phyloP scores from a whole-genome alignment of 2,888 invertebrate genomes.

The Amblyjoppa fuscipennis region DNA sequence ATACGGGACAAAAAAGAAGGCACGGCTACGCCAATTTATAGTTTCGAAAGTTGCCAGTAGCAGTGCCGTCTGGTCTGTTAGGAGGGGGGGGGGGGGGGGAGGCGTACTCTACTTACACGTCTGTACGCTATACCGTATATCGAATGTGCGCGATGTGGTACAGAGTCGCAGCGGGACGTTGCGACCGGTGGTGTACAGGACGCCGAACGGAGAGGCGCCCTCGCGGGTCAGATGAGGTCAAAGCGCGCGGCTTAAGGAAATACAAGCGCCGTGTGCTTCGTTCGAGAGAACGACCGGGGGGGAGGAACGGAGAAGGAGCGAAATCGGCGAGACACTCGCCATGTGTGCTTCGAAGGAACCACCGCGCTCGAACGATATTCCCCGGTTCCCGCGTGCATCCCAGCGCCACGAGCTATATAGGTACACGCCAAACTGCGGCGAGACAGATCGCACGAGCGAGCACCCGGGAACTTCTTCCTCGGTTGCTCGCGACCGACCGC shows the following conservation, averaged over 20 bases:
- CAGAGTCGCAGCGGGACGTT: constrained; percentile 50
- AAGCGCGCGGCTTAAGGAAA: constrained; percentile 72
- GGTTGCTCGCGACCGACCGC: constrained; percentile 7
- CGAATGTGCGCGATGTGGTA: constrained; percentile 41
- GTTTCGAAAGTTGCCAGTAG: background rate
- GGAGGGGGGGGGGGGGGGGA: background rate
- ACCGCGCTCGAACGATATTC: constrained; percentile 44
- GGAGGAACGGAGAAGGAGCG: constrained; percentile 39
- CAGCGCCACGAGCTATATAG: constrained; percentile 36
- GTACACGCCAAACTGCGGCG: constrained; percentile 20
- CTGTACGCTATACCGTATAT: constrained; percentile 18
- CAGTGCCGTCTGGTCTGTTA: background rate
- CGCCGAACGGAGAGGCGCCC: constrained; percentile 66
- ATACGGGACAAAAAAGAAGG: background rate
- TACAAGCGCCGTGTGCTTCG: constrained; percentile 72
- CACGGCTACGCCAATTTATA: background rate
- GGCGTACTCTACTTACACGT: background rate
- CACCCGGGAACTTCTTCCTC: constrained; percentile 36
- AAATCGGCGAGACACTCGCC: constrained; percentile 34
- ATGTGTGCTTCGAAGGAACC: constrained; percentile 37
- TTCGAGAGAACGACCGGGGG: constrained; percentile 28
- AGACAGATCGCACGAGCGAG: constrained; percentile 60
- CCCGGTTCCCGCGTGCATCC: constrained; percentile 13
- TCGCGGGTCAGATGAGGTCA: constrained; percentile 78
- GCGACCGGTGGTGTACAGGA: constrained; percentile 46